Conservation (phyloP, 2,113 vertebrate genomes). For the Shinisaurus crocodilurus region DNA sequence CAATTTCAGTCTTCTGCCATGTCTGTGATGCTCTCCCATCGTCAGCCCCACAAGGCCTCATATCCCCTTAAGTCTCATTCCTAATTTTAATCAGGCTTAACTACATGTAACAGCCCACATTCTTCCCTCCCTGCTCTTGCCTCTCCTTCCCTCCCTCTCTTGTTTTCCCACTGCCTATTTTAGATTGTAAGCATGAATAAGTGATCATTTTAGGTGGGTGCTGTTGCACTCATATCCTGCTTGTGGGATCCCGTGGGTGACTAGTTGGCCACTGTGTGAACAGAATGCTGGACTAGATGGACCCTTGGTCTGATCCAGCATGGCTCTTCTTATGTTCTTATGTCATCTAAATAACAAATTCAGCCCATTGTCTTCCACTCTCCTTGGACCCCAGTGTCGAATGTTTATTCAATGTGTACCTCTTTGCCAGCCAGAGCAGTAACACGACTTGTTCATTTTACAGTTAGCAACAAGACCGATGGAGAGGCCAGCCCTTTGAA, state of each 20-base stretch:
- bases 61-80: neutral
- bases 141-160: neutral
- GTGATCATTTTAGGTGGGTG: too few species aligned
- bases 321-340: too few species aligned
- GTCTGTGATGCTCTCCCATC: neutral
- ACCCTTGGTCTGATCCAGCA: too few species aligned
- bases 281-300: too few species aligned
- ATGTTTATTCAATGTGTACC: too few species aligned
- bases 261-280: too few species aligned
- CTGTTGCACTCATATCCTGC: too few species aligned
- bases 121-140: neutral
- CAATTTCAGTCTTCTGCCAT: neutral
- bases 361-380: neutral
- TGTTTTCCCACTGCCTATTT: neutral
- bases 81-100: neutral
- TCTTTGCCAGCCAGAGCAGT: conserved; percentile 23
- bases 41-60: neutral
- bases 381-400: neutral
- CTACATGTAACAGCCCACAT: neutral
- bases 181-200: neutral
- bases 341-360: too few species aligned
- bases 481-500: conserved; percentile 81
- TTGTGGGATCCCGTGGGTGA: too few species aligned
- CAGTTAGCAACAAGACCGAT: conserved; percentile 83
- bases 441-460: conserved; percentile 56